Evolutionary conservation across 2,888 invertebrate species (phyloP), one percentile per base, ranked within the genome.

Genomic region (Amiota mariae): DNA sequence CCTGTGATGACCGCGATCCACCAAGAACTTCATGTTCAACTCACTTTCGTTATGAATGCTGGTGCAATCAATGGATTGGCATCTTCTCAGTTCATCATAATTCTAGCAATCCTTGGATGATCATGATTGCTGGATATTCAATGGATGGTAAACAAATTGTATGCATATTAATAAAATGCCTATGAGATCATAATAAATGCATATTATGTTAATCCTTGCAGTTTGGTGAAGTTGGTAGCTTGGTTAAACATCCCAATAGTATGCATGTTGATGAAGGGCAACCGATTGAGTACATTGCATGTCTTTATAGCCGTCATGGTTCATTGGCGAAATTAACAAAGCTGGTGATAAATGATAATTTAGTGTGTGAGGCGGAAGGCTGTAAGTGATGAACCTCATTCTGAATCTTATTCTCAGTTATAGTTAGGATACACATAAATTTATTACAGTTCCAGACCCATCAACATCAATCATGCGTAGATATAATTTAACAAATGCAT

Each of bases 351-450:
- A 81, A 83, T 72, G 78, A 67, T 12, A 36, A 78, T n/a, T 20
- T 63, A 6, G 66, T 82, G 1, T 83, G 83, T 72, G 67, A 63
- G 11, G 66, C 67, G n/a, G 59, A 51, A 3, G 76, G 64, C 49
- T 85, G 83, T 83, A 47, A 79, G 85, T 82, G 75, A 9, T n/a
- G 8, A 8, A n/a, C n/a, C n/a, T 36, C n/a, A 51, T 51, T 18
- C 6, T 10, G 47, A n/a, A 8, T 47, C 47, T 9, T 64, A 48
- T 48, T 48, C 10, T n/a, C 9, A 46, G 11, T 13, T 6, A 36
- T 4, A 4, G 6, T 36, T 36, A 6, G 9, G 36, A 47, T 8
- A n/a, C n/a, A n/a, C n/a, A n/a, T n/a, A n/a, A 1, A 64, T 24
- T 48, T 15, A n/a, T 48, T 48, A 0, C 48, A 82, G 80, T 81